These are phyloP conservation scores for Apaloderma vittatum DNA, from an alignment of 2,113 vertebrate species.

Conservation along the genomic window DNA sequence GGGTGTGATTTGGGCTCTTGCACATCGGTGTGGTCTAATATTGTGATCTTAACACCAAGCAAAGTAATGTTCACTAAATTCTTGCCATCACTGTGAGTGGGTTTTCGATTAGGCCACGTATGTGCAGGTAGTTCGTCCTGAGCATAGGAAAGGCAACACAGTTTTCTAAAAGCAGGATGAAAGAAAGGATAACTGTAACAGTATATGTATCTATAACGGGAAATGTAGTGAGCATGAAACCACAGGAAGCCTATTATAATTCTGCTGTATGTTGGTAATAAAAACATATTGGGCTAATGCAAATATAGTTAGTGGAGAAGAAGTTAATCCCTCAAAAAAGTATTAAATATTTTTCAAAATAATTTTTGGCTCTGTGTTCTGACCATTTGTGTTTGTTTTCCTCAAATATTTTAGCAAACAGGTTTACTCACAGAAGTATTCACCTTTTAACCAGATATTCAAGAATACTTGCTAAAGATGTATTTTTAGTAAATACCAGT, in stretches of 20 bases:
- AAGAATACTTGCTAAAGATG: neutral
- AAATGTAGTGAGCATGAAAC: neutral
- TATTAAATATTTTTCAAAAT: neutral
- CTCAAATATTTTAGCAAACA: neutral
- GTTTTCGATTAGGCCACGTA: neutral
- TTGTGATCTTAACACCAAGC: neutral
- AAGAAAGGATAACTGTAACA: neutral
- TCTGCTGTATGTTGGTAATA: neutral
- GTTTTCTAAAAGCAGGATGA: neutral
- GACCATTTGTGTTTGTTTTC: neutral
- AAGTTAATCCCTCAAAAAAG: neutral
- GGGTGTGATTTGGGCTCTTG: neutral
- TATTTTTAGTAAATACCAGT: neutral
- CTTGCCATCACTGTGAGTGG: neutral
- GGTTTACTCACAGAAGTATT: neutral
- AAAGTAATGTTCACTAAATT: neutral
- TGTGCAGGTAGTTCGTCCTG: neutral
- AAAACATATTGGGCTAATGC: neutral
- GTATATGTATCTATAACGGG: neutral
- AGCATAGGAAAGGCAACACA: neutral
- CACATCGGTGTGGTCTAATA: neutral
- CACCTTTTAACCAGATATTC: neutral
- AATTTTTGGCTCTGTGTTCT: neutral
- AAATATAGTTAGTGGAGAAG: neutral
- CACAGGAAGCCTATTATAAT: neutral